Base-by-base conservation (phyloP, 30 jellyfish, hydroid and myxozoan species). In the Aurelia sp. region DNA sequence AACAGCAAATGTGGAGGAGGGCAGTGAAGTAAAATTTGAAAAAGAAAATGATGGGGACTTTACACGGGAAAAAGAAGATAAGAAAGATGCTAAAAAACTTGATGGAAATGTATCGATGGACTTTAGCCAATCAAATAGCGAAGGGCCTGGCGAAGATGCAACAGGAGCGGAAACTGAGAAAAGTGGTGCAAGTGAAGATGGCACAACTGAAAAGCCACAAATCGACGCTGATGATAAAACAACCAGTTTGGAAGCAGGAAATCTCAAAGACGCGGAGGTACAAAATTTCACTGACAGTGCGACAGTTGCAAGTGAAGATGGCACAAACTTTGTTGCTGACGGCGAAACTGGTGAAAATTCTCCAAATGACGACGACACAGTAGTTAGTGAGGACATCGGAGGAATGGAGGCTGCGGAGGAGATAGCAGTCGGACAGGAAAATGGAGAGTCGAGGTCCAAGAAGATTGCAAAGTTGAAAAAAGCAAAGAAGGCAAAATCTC, bases 71-170 rank as follows among this genome's bases (percentile, higher is more conserved):
- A 62, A 78, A 12, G 73, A 63, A 3, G 71, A 13, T 1, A n/a
- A 69, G 20, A 6, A 78, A 27, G n/a, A 64, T 17, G 89, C 22
- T 3, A 57, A 65, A 15, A 41, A 21, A 50, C 48, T 78, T 20
- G 89, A 78, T 66, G 89, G 89, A 6, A 78, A 47, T 37, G 79
- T 74, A 44, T 17, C 70, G 19, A 78, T 78, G 89, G 79, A 78
- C n/a, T 78, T 78, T 44, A 64, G 23, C 60, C 68, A 78, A 33
- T 44, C 89, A 65, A 63, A 62, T 13, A 62, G 62, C 19, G 73
- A 61, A n/a, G 66, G 74, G 37, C 74, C 67, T 15, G 74, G 22
- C 31, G 74, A 57, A 35, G 74, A 62, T 9, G 89, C 12, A 11
- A 78, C 30, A 1, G 89, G 31, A 13, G 33, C 22, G 12, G 67